Evolutionary conservation across 2,888 invertebrate genomes (phyloP).

Genomic region (Dascillus cervinus): DNA sequence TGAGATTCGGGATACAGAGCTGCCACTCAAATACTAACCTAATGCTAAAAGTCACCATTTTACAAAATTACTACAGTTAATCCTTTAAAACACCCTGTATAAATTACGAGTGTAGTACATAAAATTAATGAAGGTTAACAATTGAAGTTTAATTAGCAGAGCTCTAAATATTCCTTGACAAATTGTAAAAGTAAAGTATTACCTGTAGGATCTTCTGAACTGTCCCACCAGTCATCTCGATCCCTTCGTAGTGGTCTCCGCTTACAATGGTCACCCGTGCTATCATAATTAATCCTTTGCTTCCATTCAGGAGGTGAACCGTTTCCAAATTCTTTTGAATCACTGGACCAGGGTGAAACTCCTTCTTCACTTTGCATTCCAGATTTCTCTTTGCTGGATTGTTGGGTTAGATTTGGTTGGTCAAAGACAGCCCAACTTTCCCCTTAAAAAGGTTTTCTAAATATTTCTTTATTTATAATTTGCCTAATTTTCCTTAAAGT

Average conservation of each 20-base stretch:
- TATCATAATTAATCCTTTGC: conserved; percentile 40
- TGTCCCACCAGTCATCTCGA: conserved; percentile 44
- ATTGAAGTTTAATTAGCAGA: too few species aligned
- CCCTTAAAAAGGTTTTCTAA: conserved; percentile 24
- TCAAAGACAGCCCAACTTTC: conserved; percentile 57
- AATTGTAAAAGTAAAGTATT: conserved; percentile 8
- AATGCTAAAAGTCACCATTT: too few species aligned
- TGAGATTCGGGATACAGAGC: too few species aligned
- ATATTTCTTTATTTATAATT: too few species aligned
- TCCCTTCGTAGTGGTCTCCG: conserved; percentile 36
- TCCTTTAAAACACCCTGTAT: too few species aligned
- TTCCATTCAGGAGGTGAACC: conserved; percentile 45
- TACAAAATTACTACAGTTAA: too few species aligned
- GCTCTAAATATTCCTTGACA: too few species aligned
- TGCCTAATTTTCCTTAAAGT: too few species aligned
- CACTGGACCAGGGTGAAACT: conserved; percentile 72
- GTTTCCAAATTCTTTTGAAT: conserved; percentile 56
- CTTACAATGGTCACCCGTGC: conserved; percentile 40
- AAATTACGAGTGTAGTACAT: too few species aligned
- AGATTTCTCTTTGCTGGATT: conserved; percentile 31
- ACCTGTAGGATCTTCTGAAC: conserved; percentile 40
- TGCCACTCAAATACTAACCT: too few species aligned
- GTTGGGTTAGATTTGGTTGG: conserved; percentile 30
- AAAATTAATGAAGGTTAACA: too few species aligned
- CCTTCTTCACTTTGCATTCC: conserved; percentile 42